A percentile compares a stretch with the other conserved stretches of the same genome.
phyloP scores from a whole-genome alignment of 2,888 invertebrate species.

The Drosophila cognata region DNA sequence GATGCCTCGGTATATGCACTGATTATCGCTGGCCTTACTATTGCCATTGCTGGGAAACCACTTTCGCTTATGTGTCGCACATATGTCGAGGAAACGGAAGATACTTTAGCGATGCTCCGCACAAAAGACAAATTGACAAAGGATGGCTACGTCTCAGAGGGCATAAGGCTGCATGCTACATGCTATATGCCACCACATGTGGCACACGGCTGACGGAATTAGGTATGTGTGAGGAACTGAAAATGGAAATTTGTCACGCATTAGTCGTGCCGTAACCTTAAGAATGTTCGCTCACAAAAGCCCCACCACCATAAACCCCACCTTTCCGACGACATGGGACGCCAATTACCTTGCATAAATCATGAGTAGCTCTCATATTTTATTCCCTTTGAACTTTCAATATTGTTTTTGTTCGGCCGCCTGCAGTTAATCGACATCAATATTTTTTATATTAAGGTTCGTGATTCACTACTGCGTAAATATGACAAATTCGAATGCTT shows the following conservation, averaged over 20 bases:
- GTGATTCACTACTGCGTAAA: neutral
- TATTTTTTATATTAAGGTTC: neutral
- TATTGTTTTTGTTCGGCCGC: slow-evolving; percentile 27
- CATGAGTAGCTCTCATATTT: slow-evolving; percentile 25
- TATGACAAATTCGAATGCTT: neutral
- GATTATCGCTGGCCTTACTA: slow-evolving; percentile 29
- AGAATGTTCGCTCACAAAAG: slow-evolving; percentile 1
- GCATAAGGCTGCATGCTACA: neutral
- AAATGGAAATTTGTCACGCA: slow-evolving; percentile 54
- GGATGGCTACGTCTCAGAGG: slow-evolving; percentile 4
- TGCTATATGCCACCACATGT: neutral
- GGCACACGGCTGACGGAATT: slow-evolving; percentile 13
- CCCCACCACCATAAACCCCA: neutral
- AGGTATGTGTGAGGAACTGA: slow-evolving; percentile 33
- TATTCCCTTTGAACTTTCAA: slow-evolving; percentile 40
- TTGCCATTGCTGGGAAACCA: slow-evolving; percentile 24
- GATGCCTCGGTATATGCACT: slow-evolving; percentile 35
- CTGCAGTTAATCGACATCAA: slow-evolving; percentile 13
- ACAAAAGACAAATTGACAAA: slow-evolving; percentile 38
- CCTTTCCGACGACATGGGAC: slow-evolving; percentile 19
- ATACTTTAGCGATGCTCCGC: slow-evolving; percentile 18
- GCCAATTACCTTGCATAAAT: slow-evolving; percentile 48
- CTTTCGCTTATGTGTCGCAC: neutral
- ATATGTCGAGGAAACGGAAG: slow-evolving; percentile 37
- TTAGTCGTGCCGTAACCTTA: slow-evolving; percentile 23